Percentiles rank a stretch among this genome's conserved stretches.
Conservation (phyloP, 2,113 vertebrate species). For the Oxyura jamaicensis region DNA sequence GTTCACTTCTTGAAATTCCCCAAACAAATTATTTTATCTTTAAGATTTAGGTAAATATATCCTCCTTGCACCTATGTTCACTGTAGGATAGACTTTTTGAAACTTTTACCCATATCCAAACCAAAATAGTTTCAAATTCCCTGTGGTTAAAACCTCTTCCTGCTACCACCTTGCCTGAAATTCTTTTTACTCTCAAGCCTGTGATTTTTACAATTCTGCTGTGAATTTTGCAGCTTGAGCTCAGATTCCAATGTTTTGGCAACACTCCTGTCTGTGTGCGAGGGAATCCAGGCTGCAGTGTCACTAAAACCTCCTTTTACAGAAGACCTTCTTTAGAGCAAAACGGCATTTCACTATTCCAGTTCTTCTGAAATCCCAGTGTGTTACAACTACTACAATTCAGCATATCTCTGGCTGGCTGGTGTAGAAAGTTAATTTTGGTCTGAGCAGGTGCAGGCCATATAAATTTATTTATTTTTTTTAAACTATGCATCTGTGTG, state of each 20-base stretch:
- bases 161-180: not conserved
- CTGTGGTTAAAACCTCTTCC: not conserved
- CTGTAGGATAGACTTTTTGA: not conserved
- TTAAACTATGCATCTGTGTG: not conserved
- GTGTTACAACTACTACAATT: not conserved
- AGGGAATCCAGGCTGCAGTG: not conserved
- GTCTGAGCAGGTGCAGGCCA: not conserved
- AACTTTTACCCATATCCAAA: not conserved
- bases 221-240: conserved; percentile 39
- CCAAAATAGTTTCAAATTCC: not conserved
- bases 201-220: not conserved
- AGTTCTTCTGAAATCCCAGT: not conserved
- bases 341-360: not conserved
- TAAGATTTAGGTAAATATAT: not conserved
- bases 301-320: not conserved
- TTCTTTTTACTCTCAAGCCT: not conserved
- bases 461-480: not conserved
- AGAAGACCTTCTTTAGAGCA: not conserved
- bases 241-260: conserved; percentile 16
- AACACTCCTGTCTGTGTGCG: not conserved
- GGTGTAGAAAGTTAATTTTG: not conserved
- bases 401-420: not conserved
- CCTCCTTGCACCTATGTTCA: not conserved
- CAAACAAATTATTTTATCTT: not conserved
- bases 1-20: not conserved